These are phyloP conservation scores for Euplexia lucipara DNA, from an alignment of 2,888 invertebrate genomes.

Conservation along the genomic window DNA sequence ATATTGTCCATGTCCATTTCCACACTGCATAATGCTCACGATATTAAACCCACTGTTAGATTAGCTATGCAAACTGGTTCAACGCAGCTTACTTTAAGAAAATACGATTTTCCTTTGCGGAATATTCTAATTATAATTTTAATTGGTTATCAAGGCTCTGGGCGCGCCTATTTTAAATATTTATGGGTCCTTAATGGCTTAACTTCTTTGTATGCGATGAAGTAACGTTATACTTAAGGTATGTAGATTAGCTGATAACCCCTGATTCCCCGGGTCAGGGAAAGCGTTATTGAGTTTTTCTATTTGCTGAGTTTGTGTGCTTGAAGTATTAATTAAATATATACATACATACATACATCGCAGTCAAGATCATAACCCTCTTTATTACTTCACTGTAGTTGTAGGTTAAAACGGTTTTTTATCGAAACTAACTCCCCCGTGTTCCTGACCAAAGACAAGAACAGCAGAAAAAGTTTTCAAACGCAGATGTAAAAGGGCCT, in stretches of 20 bases:
- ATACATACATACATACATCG: too few species aligned
- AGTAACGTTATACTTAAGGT: constrained; percentile 11
- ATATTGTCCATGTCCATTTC: constrained; percentile 8
- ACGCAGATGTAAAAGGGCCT: background rate
- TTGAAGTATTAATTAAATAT: too few species aligned
- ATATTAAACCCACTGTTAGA: constrained; percentile 19
- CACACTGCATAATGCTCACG: constrained; percentile 12
- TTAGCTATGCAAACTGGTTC: constrained; percentile 51
- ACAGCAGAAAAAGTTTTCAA: background rate
- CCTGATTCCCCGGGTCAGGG: too few species aligned
- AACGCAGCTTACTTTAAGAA: constrained; percentile 46
- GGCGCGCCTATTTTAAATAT: constrained; percentile 43
- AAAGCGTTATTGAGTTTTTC: too few species aligned
- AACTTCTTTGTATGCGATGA: constrained; percentile 2
- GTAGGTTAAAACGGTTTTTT: too few species aligned
- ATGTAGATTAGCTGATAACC: constrained; percentile 11
- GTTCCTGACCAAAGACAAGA: background rate
- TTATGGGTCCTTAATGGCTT: constrained; percentile 28
- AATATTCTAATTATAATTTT: constrained; percentile 57
- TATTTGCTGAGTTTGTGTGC: too few species aligned
- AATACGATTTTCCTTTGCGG: constrained; percentile 52
- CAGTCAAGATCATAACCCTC: too few species aligned
- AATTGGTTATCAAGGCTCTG: constrained; percentile 50
- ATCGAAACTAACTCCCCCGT: too few species aligned
- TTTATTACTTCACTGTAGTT: too few species aligned